Conservation (phyloP, 2,797 vertebrate genomes). For the Melanotaenia pygmaea region DNA sequence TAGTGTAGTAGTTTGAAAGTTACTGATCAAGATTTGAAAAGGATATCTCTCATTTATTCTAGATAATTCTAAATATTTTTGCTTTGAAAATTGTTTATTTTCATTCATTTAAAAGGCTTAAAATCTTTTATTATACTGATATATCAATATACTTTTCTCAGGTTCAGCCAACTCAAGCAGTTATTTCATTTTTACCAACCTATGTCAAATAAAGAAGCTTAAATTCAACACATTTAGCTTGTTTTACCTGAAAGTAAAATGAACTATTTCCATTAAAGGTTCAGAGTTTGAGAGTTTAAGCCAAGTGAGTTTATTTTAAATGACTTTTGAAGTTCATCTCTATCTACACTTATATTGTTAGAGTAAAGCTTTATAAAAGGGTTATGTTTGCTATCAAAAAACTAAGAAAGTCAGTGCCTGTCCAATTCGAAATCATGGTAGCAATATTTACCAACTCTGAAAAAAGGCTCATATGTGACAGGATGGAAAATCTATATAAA, state of each 20-base stretch:
- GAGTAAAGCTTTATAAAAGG: neutral
- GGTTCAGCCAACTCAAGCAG: neutral
- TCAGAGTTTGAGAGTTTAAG: neutral
- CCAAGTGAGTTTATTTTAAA: neutral
- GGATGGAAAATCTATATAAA: slow-evolving; percentile 31
- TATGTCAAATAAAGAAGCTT: neutral
- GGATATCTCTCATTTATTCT: neutral
- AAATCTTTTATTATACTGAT: neutral
- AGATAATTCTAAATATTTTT: neutral
- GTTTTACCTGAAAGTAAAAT: neutral
- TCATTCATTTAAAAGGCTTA: neutral
- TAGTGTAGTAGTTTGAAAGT: neutral
- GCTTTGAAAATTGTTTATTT: neutral
- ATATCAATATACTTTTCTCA: neutral
- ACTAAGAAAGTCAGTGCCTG: slow-evolving; percentile 18
- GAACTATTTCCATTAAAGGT: neutral
- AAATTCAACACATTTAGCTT: neutral
- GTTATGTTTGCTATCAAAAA: slow-evolving; percentile 8
- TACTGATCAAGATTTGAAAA: neutral
- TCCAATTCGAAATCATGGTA: slow-evolving; percentile 30
- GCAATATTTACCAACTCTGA: slow-evolving; percentile 26
- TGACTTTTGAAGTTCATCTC: neutral
- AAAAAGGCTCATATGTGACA: slow-evolving; percentile 31
- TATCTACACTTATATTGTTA: neutral
- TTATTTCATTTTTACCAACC: neutral